phyloP scores from a whole-genome alignment of 1,140 invertebrate species.

The Drosophila kurseongensis region DNA sequence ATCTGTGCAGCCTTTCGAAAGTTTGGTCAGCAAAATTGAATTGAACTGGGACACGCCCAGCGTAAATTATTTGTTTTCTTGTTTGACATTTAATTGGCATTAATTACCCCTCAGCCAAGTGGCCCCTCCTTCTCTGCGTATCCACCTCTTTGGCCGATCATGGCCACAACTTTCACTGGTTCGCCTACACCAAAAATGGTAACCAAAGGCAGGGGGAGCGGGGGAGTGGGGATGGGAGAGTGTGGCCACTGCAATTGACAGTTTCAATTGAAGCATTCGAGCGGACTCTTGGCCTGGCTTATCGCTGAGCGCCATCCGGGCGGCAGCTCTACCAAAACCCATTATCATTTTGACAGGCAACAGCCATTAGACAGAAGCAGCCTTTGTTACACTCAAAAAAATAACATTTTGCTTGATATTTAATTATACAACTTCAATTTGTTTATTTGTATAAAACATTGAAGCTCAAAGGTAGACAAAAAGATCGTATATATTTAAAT shows the following conservation, averaged over 20 bases:
- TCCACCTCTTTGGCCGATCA: constrained; percentile 10
- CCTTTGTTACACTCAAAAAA: constrained; percentile 14
- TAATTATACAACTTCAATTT: too few species aligned
- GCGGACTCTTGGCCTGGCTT: constrained; percentile 35
- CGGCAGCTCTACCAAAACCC: constrained; percentile 27
- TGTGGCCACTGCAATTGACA: constrained; percentile 59
- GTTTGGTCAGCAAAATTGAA: constrained; percentile 62
- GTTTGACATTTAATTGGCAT: constrained; percentile 80
- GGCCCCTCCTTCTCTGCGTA: neutral
- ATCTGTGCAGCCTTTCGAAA: constrained; percentile 72
- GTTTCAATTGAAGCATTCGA: constrained; percentile 63
- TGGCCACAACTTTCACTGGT: constrained; percentile 66
- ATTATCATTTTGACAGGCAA: constrained; percentile 62
- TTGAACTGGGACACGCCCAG: constrained; percentile 59
- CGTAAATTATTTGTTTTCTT: constrained; percentile 49
- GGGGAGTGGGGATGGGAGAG: constrained; percentile 1
- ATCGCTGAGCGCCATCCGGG: constrained; percentile 50
- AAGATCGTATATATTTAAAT: too few species aligned
- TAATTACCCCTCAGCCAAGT: constrained; percentile 58
- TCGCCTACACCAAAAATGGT: constrained; percentile 74
- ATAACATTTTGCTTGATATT: too few species aligned
- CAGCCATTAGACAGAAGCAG: constrained; percentile 58
- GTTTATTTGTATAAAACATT: too few species aligned
- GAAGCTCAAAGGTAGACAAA: too few species aligned
- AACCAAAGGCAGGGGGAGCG: neutral